These are phyloP conservation scores for Hyperoplus lanceolatus DNA, from an alignment of 2,797 vertebrate species.

Conservation along the genomic window DNA sequence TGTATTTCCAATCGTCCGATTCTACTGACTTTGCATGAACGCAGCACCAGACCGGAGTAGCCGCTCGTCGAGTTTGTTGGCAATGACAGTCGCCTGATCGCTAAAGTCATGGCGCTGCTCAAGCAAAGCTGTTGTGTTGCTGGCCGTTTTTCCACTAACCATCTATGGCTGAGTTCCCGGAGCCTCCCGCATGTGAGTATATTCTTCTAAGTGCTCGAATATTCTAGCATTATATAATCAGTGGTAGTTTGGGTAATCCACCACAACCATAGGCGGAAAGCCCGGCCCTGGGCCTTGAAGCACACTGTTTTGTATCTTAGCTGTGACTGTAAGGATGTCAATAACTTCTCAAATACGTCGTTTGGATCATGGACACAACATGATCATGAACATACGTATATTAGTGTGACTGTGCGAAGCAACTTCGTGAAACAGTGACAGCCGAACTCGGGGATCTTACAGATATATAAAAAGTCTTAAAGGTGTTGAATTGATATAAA, in stretches of 20 bases:
- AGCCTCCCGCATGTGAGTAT: conserved; percentile 76
- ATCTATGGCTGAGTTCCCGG: conserved; percentile 65
- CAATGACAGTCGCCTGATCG: conserved; percentile 49
- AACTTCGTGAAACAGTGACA: not conserved
- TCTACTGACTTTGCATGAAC: not conserved
- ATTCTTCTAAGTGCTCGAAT: not conserved
- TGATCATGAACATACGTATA: not conserved
- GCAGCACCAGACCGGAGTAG: conserved; percentile 64
- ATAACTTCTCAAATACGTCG: no score
- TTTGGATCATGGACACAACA: not conserved
- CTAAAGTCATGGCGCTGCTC: conserved; percentile 83
- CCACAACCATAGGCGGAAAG: not conserved
- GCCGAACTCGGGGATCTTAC: not conserved
- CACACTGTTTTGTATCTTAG: conserved; percentile 18
- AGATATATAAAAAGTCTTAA: no score
- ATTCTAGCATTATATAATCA: not conserved
- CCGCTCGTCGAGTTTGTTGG: conserved; percentile 52
- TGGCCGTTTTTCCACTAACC: conserved; percentile 71
- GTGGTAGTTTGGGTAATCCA: fast-evolving
- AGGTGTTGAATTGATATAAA: no score
- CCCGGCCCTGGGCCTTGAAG: conserved; percentile 23
- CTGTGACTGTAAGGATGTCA: not conserved
- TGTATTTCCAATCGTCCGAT: not conserved
- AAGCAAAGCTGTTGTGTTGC: conserved; percentile 69
- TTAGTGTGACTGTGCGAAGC: not conserved